These are phyloP conservation scores for Apteryx mantelli DNA, from an alignment of 2,113 vertebrate species.

Conservation along the genomic window DNA sequence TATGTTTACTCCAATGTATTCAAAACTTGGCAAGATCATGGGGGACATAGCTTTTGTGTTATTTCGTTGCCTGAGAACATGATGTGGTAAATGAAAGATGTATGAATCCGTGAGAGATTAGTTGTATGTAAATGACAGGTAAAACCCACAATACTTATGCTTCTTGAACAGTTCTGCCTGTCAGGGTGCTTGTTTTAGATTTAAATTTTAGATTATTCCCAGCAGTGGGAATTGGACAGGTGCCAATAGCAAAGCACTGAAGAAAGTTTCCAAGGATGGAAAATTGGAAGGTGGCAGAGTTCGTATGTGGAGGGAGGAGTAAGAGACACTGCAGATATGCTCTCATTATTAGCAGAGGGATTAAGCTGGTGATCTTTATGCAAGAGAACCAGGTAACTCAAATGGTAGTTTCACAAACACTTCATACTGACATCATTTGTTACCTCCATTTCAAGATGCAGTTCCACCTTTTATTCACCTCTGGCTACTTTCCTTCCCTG, in stretches of 20 bases:
- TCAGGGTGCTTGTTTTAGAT: fast-evolving
- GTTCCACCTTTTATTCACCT: not conserved
- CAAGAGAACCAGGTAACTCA: not conserved
- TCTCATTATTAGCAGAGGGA: not conserved
- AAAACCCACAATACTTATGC: not conserved
- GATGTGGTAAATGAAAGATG: not conserved
- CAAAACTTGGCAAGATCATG: constrained; percentile 40
- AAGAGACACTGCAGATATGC: not conserved
- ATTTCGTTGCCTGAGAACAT: constrained; percentile 2
- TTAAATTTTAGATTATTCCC: not conserved
- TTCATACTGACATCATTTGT: not conserved
- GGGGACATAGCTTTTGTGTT: constrained; percentile 22
- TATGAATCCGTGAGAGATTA: not conserved
- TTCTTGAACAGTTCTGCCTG: not conserved
- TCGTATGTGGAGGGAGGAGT: not conserved
- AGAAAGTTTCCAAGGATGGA: not conserved
- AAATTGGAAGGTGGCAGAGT: not conserved
- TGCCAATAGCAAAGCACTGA: not conserved
- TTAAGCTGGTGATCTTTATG: not conserved
- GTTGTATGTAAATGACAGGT: not conserved
- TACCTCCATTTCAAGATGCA: not conserved
- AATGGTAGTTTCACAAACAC: not conserved
- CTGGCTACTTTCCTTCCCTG: not conserved
- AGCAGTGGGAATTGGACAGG: not conserved
- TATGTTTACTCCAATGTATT: constrained; percentile 47